phyloP scores from a whole-genome alignment of 2,888 invertebrate genomes.

The Subacronicta megacephala region DNA sequence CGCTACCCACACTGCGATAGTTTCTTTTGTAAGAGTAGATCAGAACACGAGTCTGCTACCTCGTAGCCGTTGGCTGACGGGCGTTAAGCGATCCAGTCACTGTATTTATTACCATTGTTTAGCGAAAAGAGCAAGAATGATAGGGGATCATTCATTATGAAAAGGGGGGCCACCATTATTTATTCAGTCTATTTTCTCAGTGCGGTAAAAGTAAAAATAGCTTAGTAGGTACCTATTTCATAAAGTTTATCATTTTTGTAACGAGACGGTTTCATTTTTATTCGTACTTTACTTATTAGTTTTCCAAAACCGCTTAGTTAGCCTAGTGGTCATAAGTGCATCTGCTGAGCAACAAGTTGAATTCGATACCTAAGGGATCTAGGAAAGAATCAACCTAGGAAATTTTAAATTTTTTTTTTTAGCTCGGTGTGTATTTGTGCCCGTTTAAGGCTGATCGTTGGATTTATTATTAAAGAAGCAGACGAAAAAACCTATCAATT shows the following conservation, averaged over 20 bases:
- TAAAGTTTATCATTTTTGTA: constrained; percentile 2
- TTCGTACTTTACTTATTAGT: too few species aligned
- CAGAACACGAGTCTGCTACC: constrained; percentile 51
- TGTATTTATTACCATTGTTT: constrained; percentile 90
- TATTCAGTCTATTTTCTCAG: constrained; percentile 58
- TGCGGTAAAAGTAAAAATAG: constrained; percentile 47
- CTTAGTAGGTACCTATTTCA: constrained; percentile 13
- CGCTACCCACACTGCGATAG: constrained; percentile 60
- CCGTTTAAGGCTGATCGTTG: too few species aligned
- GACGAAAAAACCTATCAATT: too few species aligned
- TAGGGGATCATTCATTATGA: constrained; percentile 86
- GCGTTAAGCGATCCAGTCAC: constrained; percentile 81
- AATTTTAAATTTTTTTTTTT: too few species aligned
- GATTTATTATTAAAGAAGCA: too few species aligned
- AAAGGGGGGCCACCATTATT: constrained; percentile 62
- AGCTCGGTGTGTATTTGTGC: too few species aligned
- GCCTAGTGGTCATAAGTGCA: too few species aligned
- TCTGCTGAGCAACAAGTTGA: too few species aligned
- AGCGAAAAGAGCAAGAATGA: constrained; percentile 84
- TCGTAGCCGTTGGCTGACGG: constrained; percentile 65
- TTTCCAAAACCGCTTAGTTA: too few species aligned
- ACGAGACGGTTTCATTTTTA: not conserved
- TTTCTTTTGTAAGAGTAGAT: constrained; percentile 52
- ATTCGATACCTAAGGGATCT: too few species aligned
- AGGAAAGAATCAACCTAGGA: too few species aligned